phyloP scores from a whole-genome alignment of 1,140 invertebrate species.

The Lethrus apterus region DNA sequence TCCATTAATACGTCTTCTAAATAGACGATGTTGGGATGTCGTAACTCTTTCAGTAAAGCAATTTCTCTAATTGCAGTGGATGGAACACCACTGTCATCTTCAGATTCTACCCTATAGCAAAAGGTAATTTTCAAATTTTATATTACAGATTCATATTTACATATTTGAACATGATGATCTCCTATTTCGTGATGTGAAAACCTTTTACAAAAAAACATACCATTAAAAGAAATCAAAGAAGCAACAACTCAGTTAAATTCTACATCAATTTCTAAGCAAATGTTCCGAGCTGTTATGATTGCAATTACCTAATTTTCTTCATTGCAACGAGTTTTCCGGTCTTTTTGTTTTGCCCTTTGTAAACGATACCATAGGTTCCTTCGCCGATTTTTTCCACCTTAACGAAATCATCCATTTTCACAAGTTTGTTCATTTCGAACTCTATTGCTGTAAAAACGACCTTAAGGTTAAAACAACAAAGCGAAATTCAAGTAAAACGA shows the following conservation, averaged over 20 bases:
- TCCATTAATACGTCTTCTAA: slow-evolving; percentile 88
- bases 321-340: slow-evolving; percentile 91
- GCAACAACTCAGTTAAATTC: too few species aligned
- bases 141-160: not conserved
- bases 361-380: slow-evolving; percentile 93
- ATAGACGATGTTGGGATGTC: slow-evolving; percentile 87
- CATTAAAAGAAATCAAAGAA: too few species aligned
- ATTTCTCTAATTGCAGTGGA: slow-evolving; percentile 93
- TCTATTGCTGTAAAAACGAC: too few species aligned
- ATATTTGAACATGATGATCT: not conserved
- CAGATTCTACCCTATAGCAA: slow-evolving; percentile 64
- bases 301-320: slow-evolving; percentile 74
- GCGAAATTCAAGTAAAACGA: too few species aligned
- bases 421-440: too few species aligned
- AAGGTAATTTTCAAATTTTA: not conserved
- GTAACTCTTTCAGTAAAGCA: slow-evolving; percentile 82
- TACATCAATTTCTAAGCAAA: too few species aligned
- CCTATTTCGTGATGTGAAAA: too few species aligned
- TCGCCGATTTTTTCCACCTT: slow-evolving; percentile 96
- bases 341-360: slow-evolving; percentile 79
- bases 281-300: too few species aligned
- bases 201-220: too few species aligned
- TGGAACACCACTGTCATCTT: slow-evolving; percentile 93
- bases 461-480: too few species aligned
- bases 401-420: slow-evolving; percentile 81